Conservation (phyloP, 2,888 invertebrate genomes). For the Dicycla oo region DNA sequence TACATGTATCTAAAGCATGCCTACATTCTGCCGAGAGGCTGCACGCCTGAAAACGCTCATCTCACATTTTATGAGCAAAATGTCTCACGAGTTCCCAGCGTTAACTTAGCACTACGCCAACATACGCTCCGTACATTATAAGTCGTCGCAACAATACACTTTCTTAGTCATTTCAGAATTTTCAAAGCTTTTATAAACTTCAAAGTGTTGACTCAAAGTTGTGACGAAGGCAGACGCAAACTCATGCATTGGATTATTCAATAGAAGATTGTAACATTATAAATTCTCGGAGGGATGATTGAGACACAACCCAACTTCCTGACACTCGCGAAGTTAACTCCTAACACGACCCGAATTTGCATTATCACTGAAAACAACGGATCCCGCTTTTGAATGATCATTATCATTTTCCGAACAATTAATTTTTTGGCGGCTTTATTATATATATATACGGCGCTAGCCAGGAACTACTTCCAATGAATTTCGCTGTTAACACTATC, state of each 20-base stretch:
- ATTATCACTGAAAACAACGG: conserved; percentile 66
- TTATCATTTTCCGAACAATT: conserved; percentile 59
- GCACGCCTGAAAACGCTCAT: conserved; percentile 46
- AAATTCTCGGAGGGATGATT: conserved; percentile 69
- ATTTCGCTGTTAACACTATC: conserved; percentile 58
- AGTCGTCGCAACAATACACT: conserved; percentile 37
- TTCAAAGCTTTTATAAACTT: conserved; percentile 59
- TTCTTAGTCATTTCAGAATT: conserved; percentile 41
- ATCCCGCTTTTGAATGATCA: conserved; percentile 57
- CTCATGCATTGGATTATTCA: conserved; percentile 72
- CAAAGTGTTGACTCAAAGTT: conserved; percentile 48
- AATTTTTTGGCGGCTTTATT: conserved; percentile 52
- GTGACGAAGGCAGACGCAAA: conserved; percentile 40
- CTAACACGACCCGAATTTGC: conserved; percentile 62
- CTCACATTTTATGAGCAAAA: conserved; percentile 56
- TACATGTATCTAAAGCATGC: conserved; percentile 35
- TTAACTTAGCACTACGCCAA: conserved; percentile 53
- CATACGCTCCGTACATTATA: conserved; percentile 47
- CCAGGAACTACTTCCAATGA: conserved; percentile 45
- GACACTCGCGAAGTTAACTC: conserved; percentile 61
- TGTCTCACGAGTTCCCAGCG: conserved; percentile 30
- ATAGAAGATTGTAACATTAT: conserved; percentile 74
- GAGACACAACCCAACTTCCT: conserved; percentile 66
- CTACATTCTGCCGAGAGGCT: conserved; percentile 44
- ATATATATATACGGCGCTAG: conserved; percentile 40